These are phyloP conservation scores for Thymelicus lineola DNA, from an alignment of 2,888 invertebrate species.

Conservation along the genomic window DNA sequence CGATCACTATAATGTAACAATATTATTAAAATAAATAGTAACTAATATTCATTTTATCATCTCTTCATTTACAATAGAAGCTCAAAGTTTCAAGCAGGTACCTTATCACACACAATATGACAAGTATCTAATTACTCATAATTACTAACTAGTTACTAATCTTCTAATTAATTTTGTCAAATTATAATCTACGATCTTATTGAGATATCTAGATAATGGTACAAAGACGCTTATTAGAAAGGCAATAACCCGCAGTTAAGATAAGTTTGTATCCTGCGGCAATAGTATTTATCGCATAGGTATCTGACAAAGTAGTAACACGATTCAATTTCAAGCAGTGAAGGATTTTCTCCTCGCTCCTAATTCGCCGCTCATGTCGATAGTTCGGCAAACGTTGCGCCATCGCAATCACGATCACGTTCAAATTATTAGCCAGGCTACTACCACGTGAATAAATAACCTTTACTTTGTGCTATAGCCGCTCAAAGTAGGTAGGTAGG, in stretches of 20 bases:
- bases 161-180: not conserved
- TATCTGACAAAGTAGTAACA: not conserved
- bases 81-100: no score
- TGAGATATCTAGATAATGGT: not conserved
- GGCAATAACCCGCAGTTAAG: conserved; percentile 8
- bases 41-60: no score
- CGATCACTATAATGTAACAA: no score
- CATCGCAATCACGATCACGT: conserved; percentile 55
- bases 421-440: conserved; percentile 49
- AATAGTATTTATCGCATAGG: not conserved
- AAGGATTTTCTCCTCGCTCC: conserved; percentile 60
- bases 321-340: conserved; percentile 27
- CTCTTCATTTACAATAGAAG: no score
- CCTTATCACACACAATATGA: not conserved
- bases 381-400: conserved; percentile 54
- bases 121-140: not conserved
- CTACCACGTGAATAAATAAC: conserved; percentile 39
- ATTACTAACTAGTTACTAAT: not conserved
- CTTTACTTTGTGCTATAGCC: not conserved
- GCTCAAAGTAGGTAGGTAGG: not conserved
- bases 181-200: not conserved
- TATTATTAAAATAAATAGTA: no score
- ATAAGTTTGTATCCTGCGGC: conserved; percentile 4
- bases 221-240: not conserved
- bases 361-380: conserved; percentile 65